A percentile compares a stretch with the other conserved stretches of the same genome.
These are phyloP conservation scores for Empidonax alnorum DNA, from an alignment of 2,113 vertebrate genomes.

Conservation along the genomic window DNA sequence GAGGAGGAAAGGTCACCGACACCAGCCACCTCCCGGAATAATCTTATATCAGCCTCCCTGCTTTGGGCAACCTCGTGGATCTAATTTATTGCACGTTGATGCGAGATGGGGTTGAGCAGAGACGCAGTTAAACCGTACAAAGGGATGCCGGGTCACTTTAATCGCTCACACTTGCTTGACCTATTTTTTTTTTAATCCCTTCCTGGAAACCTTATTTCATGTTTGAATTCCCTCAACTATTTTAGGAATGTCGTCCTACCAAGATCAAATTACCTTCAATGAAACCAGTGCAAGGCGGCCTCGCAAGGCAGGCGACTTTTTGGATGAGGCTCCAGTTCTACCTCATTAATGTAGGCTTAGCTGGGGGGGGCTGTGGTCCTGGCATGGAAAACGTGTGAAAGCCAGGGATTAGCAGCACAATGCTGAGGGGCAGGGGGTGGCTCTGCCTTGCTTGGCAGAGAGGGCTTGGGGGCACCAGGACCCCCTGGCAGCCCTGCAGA, in stretches of 20 bases:
- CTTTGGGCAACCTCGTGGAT: constrained; percentile 1
- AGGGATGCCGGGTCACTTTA: constrained; percentile 45
- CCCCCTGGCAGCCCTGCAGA: background rate
- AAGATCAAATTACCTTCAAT: constrained; percentile 54
- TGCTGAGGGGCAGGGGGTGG: background rate
- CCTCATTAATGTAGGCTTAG: constrained; percentile 49
- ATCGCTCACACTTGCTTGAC: constrained; percentile 60
- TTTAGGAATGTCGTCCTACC: constrained; percentile 66
- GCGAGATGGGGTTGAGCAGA: background rate
- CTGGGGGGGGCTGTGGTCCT: background rate
- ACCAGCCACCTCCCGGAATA: background rate
- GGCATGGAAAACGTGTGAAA: background rate
- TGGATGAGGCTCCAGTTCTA: background rate
- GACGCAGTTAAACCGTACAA: background rate
- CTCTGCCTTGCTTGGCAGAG: background rate
- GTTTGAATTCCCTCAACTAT: constrained; percentile 71
- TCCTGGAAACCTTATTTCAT: constrained; percentile 69
- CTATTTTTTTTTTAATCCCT: constrained; percentile 59
- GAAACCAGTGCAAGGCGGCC: constrained; percentile 4
- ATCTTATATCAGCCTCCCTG: background rate
- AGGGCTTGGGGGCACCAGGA: background rate
- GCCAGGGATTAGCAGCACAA: background rate
- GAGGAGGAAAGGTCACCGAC: background rate
- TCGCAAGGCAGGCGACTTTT: constrained; percentile 2
- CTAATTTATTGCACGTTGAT: background rate